Conservation (phyloP, 1,140 invertebrate genomes). For the Leptinotarsa defecta region DNA sequence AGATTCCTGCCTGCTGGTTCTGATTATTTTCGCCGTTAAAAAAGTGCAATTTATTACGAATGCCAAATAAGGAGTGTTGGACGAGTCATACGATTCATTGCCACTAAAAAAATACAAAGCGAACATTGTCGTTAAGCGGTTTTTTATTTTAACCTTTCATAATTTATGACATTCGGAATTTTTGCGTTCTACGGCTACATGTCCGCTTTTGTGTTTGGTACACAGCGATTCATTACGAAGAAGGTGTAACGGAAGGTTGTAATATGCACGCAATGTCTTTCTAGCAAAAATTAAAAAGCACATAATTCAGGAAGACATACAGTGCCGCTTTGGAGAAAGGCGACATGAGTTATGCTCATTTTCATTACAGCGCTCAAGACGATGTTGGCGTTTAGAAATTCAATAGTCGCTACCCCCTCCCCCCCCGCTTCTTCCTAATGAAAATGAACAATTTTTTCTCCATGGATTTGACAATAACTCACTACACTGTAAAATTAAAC, state of each 20-base stretch:
- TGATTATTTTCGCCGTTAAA: constrained; percentile 36
- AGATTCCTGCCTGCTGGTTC: constrained; percentile 35
- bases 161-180: constrained; percentile 58
- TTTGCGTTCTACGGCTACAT: constrained; percentile 21
- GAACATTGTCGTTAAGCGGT: constrained; percentile 27
- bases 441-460: no score
- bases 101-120: constrained; percentile 33
- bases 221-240: constrained; percentile 24
- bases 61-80: constrained; percentile 35
- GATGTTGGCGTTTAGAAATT: no score
- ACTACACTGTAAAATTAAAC: no score
- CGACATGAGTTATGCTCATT: background rate
- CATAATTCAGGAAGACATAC: background rate
- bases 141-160: constrained; percentile 59
- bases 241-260: background rate
- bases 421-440: no score
- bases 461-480: no score
- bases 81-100: constrained; percentile 36
- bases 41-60: constrained; percentile 33
- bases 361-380: no score
- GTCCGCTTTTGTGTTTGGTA: constrained; percentile 19
- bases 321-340: background rate
- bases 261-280: constrained; percentile 24
- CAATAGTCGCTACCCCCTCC: no score
- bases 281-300: background rate